Evolutionary conservation across 2,113 vertebrate species (phyloP).

Genomic region (Crotalus tigris): DNA sequence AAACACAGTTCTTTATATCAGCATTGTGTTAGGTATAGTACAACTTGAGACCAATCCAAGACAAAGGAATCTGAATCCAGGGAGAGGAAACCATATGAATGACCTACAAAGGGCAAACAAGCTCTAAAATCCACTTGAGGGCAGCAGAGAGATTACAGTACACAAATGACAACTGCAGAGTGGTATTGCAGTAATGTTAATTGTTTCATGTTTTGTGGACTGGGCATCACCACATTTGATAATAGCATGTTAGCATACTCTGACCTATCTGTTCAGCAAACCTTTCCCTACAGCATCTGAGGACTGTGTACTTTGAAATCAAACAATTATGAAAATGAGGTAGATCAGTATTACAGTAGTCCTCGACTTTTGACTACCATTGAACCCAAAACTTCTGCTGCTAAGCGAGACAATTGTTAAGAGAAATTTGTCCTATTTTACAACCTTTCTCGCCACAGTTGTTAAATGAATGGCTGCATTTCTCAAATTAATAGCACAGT

Average conservation of each 20-base stretch:
- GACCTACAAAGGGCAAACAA: slow-evolving; percentile 14
- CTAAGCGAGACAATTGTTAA: neutral
- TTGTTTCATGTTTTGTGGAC: neutral
- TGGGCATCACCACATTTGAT: neutral
- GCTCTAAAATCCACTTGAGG: neutral
- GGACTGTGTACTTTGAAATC: neutral
- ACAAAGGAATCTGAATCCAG: neutral
- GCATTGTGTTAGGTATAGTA: neutral
- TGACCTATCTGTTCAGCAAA: neutral
- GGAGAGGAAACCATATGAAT: neutral
- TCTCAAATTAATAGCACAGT: neutral
- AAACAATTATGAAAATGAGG: neutral
- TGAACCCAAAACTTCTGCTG: neutral
- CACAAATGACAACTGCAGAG: neutral
- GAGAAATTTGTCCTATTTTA: neutral
- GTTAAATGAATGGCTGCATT: neutral
- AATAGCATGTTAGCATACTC: neutral
- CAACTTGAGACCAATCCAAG: neutral
- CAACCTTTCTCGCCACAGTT: neutral
- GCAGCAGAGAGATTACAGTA: slow-evolving; percentile 7
- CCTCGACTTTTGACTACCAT: neutral
- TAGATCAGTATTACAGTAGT: neutral
- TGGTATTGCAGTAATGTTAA: slow-evolving; percentile 4
- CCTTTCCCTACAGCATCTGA: neutral
- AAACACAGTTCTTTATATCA: neutral